These are phyloP conservation scores for Apis laboriosa DNA, from an alignment of 1,140 invertebrate species.

Conservation along the genomic window DNA sequence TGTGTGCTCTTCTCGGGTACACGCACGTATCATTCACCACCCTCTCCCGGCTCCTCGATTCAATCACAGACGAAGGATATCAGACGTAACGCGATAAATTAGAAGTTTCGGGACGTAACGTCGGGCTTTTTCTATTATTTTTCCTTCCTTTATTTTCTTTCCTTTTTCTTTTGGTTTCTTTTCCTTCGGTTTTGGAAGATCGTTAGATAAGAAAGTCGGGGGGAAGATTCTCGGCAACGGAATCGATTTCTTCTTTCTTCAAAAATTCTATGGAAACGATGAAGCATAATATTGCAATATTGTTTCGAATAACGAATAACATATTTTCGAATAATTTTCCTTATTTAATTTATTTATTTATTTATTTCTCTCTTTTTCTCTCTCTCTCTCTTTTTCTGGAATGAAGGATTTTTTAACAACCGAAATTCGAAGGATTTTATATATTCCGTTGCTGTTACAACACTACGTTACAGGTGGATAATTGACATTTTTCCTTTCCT, in stretches of 20 bases:
- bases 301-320: too few relatives aligned
- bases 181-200: background rate
- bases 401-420: background rate
- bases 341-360: background rate
- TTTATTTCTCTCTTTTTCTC: too few relatives aligned
- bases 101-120: slow-evolving; percentile 24
- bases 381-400: too few relatives aligned
- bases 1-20: slow-evolving; percentile 66
- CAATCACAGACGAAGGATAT: slow-evolving; percentile 33
- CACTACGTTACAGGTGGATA: background rate
- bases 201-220: slow-evolving; percentile 18
- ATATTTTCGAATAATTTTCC: background rate
- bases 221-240: background rate
- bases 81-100: slow-evolving; percentile 36
- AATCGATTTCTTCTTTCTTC: background rate
- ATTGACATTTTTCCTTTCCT: background rate
- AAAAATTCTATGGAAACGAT: background rate
- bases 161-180: background rate
- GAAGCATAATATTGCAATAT: background rate
- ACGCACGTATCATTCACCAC: slow-evolving; percentile 58
- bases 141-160: background rate
- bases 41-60: slow-evolving; percentile 17
- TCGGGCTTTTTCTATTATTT: background rate
- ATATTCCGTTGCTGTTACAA: background rate
- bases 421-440: background rate